Evolutionary conservation across 2,113 vertebrate genomes (phyloP), one percentile per base, ranked within the genome.

Genomic region (Alectura lathami): DNA sequence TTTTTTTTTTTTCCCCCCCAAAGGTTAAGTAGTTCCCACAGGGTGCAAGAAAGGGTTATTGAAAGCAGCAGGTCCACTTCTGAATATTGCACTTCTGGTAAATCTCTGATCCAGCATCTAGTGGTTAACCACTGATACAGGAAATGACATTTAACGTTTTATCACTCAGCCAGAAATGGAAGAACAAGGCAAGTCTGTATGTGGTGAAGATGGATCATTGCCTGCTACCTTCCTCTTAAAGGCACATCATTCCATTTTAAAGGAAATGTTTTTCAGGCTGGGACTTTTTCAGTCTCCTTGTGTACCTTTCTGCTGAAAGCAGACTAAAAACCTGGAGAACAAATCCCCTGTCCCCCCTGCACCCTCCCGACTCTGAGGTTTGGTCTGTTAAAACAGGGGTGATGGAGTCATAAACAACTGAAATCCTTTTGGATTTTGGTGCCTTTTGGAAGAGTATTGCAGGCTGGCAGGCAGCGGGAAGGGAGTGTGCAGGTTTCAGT

Each of bases 61-160:
- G 97, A 97, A 97, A 97, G 95, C 95, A 97, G 94, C 91, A 94
- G 92, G 94, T 92, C 91, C 82, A 94, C 81, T 96, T 97, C 94
- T 96, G 95, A 96, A 95, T 97, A 97, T 96, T 96, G 93, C 96
- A 95, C 96, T 98, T 98, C 97, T 98, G 97, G 97, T 98, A 98
- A 98, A 96, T 98, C 97, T 97, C 95, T 97, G 97, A 97, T 97
- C 97, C 97, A 96, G 96, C 96, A 97, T 96, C 96, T 96, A 96
- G 97, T 91, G 98, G 98, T 98, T 98, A 98, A 98, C 98, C 98
- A 97, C 97, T 95, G 97, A 98, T 97, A 97, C 97, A 98, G 98
- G 97, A 98, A 98, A 97, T 98, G 97, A 97, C 98, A 98, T 98
- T 97, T 97, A 97, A 96, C 94, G 66, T 98, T 97, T 98, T 97